Evolutionary conservation across 2,113 vertebrate species (phyloP).

Genomic region (Semicossyphus pulcher): DNA sequence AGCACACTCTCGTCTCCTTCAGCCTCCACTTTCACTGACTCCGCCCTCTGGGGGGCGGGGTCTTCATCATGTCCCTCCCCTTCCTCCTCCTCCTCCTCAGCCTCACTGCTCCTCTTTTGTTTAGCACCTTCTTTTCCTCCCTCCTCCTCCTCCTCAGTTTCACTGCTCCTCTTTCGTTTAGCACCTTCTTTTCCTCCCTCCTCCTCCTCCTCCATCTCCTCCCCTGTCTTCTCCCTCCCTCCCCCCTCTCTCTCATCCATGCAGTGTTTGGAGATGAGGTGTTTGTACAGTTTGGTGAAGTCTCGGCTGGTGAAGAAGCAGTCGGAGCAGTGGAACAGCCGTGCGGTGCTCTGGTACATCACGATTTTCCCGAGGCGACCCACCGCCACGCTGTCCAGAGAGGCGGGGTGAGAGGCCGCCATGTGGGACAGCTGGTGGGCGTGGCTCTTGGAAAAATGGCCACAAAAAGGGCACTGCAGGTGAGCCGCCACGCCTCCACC

Average conservation of each 20-base stretch:
- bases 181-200: background rate
- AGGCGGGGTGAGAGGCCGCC: constrained; percentile 57
- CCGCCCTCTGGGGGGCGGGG: background rate
- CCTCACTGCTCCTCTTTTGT: background rate
- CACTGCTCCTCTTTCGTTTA: background rate
- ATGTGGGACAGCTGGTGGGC: constrained; percentile 70
- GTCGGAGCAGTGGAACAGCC: constrained; percentile 71
- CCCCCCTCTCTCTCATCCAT: constrained; percentile 17
- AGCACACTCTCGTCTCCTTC: constrained; percentile 9
- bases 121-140: background rate
- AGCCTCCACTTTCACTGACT: rapidly evolving
- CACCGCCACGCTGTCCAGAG: constrained; percentile 42
- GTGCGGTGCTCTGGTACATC: constrained; percentile 66
- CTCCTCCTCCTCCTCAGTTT: constrained; percentile 14
- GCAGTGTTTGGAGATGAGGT: constrained; percentile 73
- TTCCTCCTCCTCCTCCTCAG: background rate
- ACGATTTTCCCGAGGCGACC: constrained; percentile 73
- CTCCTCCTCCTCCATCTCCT: background rate
- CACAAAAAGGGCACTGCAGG: constrained; percentile 67
- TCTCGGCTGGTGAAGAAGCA: constrained; percentile 71
- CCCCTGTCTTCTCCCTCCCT: background rate
- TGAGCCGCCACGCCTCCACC: constrained; percentile 31
- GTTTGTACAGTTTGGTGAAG: constrained; percentile 70
- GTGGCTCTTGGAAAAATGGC: constrained; percentile 69
- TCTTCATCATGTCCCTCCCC: background rate